Evolutionary conservation across 2,113 vertebrate genomes (phyloP).

Genomic region (Colistium nudipinnis): DNA sequence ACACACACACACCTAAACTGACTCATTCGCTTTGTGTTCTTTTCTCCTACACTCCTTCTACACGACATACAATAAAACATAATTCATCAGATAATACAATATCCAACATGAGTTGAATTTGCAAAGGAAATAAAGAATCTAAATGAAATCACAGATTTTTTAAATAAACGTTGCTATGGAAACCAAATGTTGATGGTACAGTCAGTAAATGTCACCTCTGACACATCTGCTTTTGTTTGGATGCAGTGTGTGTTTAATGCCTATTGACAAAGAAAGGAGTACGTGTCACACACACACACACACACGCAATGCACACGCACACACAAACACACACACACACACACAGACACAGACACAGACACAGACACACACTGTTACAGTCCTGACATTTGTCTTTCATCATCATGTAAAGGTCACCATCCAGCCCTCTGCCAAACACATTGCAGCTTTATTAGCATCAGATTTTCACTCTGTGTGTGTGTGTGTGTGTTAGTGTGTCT

Average conservation of each 20-base stretch:
- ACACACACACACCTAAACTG: conserved; percentile 6
- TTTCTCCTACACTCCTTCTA: no score
- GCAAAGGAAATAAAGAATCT: no score
- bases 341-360: conserved; percentile 25
- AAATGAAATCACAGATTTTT: background rate
- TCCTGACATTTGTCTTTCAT: conserved; percentile 60
- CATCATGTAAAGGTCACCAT: conserved; percentile 58
- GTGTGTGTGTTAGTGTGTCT: conserved; percentile 20
- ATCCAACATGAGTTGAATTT: no score
- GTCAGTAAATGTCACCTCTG: conserved; percentile 38
- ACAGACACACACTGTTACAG: conserved; percentile 18
- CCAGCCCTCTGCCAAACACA: conserved; percentile 36
- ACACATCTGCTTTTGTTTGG: conserved; percentile 38
- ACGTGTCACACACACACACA: no score
- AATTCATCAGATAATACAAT: no score
- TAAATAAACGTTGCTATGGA: background rate
- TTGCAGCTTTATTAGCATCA: conserved; percentile 51
- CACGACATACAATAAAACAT: no score
- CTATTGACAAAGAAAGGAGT: no score
- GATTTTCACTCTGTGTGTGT: conserved; percentile 33
- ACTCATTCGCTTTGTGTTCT: no score
- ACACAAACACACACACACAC: background rate
- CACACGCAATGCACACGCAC: background rate
- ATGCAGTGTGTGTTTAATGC: conserved; percentile 38
- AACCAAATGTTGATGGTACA: conserved; percentile 8